phyloP scores from a whole-genome alignment of 2,888 invertebrate genomes.

The Limnephilus lunatus region DNA sequence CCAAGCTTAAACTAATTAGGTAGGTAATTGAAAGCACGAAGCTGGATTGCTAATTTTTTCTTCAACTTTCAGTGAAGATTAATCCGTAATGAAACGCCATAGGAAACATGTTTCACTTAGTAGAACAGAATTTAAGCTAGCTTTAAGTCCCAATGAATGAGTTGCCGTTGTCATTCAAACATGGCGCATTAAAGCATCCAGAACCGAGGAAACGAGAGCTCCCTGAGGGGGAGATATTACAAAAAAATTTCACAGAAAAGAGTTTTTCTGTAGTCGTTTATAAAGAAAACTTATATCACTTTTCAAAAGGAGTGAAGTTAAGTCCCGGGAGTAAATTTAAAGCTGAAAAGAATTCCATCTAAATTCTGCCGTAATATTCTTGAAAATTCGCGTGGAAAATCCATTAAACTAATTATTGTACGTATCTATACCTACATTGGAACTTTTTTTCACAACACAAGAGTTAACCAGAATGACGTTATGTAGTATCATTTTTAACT shows the following conservation, averaged over 20 bases:
- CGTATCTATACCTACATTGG: too few relatives aligned
- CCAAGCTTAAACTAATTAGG: neutral
- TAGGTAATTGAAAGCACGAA: neutral
- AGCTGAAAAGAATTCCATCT: constrained; percentile 13
- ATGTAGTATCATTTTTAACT: too few relatives aligned
- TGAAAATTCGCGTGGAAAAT: neutral
- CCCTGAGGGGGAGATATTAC: neutral
- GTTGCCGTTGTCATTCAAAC: constrained; percentile 6
- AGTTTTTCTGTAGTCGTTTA: neutral
- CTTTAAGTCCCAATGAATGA: neutral
- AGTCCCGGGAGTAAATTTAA: constrained; percentile 18
- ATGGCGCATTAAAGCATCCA: neutral
- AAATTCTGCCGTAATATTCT: neutral
- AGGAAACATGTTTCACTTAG: neutral
- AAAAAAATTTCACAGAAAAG: neutral
- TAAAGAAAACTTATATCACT: constrained; percentile 23
- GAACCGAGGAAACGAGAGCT: neutral
- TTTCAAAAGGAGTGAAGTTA: constrained; percentile 17
- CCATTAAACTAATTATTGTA: neutral
- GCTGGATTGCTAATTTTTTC: neutral
- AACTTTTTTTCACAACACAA: too few relatives aligned
- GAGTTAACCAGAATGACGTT: too few relatives aligned
- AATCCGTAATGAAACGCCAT: neutral
- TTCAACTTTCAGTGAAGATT: neutral
- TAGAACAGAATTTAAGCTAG: neutral